Conservation (phyloP, 92 coral and sea anemone genomes). For the Phenganax subtilis region DNA sequence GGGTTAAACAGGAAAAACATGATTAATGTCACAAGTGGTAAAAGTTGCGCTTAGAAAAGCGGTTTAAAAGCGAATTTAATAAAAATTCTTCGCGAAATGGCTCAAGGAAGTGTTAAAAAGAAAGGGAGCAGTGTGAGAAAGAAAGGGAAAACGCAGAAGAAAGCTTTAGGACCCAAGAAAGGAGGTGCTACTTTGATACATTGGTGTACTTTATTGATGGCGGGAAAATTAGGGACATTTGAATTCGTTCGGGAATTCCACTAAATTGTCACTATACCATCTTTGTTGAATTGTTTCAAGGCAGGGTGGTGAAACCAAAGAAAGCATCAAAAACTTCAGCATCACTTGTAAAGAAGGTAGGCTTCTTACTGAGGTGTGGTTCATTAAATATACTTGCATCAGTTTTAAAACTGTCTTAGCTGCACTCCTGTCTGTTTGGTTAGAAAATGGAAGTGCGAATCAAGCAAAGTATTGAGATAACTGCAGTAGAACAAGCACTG, state of each 20-base stretch:
- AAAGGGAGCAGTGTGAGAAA: conserved; percentile 53
- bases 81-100: conserved; percentile 48
- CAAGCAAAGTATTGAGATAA: conserved; percentile 64
- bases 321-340: conserved; percentile 4
- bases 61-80: not conserved
- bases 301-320: conserved; percentile 24
- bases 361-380: not conserved
- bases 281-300: not conserved
- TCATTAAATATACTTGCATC: not conserved
- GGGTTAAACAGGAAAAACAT: too few relatives aligned
- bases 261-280: not conserved
- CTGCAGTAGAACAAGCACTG: conserved; percentile 54
- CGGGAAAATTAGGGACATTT: not conserved
- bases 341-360: conserved; percentile 5
- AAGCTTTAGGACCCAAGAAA: conserved; percentile 75
- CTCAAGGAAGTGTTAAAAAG: conserved; percentile 81
- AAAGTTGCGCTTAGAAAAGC: too few relatives aligned
- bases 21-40: too few relatives aligned
- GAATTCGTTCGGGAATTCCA: not conserved
- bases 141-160: conserved; percentile 63
- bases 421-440: not conserved
- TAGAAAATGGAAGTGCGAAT: conserved; percentile 61
- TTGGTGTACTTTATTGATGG: not conserved
- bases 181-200: conserved; percentile 57
- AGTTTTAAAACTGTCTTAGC: not conserved